Evolutionary conservation across 1,140 invertebrate species (phyloP), one percentile per base, ranked within the genome.

Genomic region (Lasaia peninsularis): DNA sequence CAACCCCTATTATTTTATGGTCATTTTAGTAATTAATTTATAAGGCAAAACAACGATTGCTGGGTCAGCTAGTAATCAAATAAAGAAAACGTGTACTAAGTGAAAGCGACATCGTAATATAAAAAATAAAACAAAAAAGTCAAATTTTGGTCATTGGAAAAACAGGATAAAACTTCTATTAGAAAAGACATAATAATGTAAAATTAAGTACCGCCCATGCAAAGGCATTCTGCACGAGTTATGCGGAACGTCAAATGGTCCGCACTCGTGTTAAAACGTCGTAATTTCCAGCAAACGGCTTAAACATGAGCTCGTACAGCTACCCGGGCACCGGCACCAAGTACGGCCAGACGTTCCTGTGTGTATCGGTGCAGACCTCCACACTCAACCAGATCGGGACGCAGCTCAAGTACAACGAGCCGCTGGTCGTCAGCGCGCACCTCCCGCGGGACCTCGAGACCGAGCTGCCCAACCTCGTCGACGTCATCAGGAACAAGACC

Each of bases 261-360:
- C 18, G 21, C 2, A 20, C 8, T 7, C 2, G 24, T 49, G n/a
- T 28, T 16, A 8, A 28, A n/a, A n/a, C 9, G 4, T 12, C 52
- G 31, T 49, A 10, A 24, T 20, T 78, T 82, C 32, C 69, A 87
- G 84, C 69, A 5, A 50, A 80, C 14, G 73, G 75, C 9, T 40
- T 82, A 2, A 88, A 88, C 59, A 58, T 79, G 16, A 88, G 82
- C 10, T 80, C 76, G 4, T 98, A 97, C 75, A 76, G 67, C 6
- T 98, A 96, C 88, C 96, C 97, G 9, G 51, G 86, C 0, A 93
- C 92, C 2, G 96, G 94, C 0, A 85, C 85, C 56, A 80, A 86
- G 9, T 96, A 94, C 85, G 97, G 97, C 0, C 98, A 99, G 84
- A 95, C 93, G 31, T 94, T 97, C 63, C 86, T 98, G 0, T 99